phyloP scores from a whole-genome alignment of 2,113 vertebrate genomes.

The Caranx ignobilis region DNA sequence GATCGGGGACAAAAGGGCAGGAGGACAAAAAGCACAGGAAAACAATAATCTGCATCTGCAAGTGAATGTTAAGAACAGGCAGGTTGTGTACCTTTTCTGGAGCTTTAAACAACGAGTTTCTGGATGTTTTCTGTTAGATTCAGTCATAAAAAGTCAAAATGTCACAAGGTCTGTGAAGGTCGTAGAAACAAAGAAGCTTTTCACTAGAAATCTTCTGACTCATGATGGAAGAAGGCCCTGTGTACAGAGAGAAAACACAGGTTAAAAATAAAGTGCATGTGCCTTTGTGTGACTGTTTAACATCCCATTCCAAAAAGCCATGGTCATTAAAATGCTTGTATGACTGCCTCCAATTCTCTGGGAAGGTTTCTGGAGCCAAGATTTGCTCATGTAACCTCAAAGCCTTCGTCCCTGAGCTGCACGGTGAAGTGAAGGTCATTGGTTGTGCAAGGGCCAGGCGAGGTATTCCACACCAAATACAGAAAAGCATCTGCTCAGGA shows the following conservation, averaged over 20 bases:
- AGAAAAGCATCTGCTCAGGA: no score
- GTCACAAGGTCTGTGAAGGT: no score
- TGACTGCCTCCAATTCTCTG: neutral
- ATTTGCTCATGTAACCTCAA: no score
- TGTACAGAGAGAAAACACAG: neutral
- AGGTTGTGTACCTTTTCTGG: neutral
- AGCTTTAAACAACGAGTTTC: neutral
- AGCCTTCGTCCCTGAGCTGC: no score
- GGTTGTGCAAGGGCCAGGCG: no score
- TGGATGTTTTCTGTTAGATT: neutral
- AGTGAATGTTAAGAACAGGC: slow-evolving; percentile 1
- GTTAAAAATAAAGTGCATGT: neutral
- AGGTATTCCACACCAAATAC: no score
- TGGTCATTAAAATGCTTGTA: neutral
- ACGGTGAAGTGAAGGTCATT: no score
- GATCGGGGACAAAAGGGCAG: slow-evolving; percentile 9
- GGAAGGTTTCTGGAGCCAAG: neutral
- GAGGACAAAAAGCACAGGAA: neutral
- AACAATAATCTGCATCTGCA: slow-evolving; percentile 10
- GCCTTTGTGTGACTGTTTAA: neutral
- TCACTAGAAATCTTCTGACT: neutral
- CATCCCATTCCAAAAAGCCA: neutral
- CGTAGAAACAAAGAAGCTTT: neutral
- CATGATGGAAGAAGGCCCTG: neutral
- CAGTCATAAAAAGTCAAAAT: neutral